Conservation (phyloP, 2,113 vertebrate species). For the Pyxicephalus adspersus region DNA sequence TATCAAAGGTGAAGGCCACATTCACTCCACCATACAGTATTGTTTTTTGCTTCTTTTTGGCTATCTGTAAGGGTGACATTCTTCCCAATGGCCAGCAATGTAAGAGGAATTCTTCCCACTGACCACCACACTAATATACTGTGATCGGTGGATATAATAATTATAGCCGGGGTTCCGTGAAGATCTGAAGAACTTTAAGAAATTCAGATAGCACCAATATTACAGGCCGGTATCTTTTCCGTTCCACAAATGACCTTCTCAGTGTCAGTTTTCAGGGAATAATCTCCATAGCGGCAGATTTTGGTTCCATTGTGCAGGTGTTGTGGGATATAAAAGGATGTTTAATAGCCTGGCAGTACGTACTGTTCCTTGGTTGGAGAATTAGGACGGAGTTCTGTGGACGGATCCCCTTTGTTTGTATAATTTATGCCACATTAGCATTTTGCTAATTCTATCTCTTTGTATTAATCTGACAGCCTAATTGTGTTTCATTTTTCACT, state of each 20-base stretch:
- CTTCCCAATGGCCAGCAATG: too few relatives aligned
- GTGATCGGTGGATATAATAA: neutral
- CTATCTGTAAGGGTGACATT: too few relatives aligned
- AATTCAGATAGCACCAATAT: neutral
- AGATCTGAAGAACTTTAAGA: neutral
- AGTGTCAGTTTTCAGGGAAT: neutral
- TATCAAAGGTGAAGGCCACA: too few relatives aligned
- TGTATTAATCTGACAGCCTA: constrained; percentile 53
- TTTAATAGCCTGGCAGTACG: neutral
- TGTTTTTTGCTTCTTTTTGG: too few relatives aligned
- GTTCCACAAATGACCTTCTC: neutral
- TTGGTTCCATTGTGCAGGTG: neutral
- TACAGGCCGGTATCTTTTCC: too few relatives aligned
- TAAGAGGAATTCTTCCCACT: too few relatives aligned
- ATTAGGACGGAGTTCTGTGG: neutral
- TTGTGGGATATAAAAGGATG: neutral
- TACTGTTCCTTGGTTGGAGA: constrained; percentile 6
- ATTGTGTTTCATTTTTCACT: constrained; percentile 49
- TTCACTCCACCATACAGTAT: too few relatives aligned
- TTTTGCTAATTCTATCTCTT: constrained; percentile 53
- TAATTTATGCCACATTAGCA: constrained; percentile 51
- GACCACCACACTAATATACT: too few relatives aligned
- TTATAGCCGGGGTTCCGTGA: neutral
- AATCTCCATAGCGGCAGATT: neutral
- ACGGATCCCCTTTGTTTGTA: constrained; percentile 45